These are phyloP conservation scores for Eudasyphora cyanicolor DNA, from an alignment of 2,888 invertebrate genomes.

Conservation along the genomic window DNA sequence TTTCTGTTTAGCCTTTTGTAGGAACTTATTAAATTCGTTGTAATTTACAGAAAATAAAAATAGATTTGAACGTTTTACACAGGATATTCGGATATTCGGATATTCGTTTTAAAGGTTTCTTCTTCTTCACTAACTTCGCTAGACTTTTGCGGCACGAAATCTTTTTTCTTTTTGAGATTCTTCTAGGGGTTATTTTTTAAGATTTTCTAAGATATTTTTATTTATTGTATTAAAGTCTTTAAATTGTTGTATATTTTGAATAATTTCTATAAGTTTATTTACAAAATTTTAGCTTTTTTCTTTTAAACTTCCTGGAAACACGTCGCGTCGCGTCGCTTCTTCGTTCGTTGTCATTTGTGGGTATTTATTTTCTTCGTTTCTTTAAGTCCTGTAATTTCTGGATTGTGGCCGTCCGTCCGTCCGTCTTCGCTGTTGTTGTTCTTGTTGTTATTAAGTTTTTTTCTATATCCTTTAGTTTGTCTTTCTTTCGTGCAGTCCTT, in stretches of 20 bases:
- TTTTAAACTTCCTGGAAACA: slow-evolving; percentile 24
- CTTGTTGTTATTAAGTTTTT: slow-evolving; percentile 44
- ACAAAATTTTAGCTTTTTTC: not conserved
- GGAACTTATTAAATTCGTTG: slow-evolving; percentile 31
- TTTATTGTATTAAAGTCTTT: not conserved
- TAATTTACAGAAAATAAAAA: not conserved
- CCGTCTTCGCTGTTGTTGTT: slow-evolving; percentile 30
- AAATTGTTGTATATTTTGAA: not conserved
- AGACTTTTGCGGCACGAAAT: not conserved
- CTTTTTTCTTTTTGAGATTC: not conserved
- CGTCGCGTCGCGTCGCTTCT: slow-evolving; percentile 26
- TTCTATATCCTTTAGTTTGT: slow-evolving; percentile 44
- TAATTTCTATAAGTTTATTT: slow-evolving; percentile 14
- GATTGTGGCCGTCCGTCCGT: slow-evolving; percentile 27
- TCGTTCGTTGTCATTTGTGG: slow-evolving; percentile 30
- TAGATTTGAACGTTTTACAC: not conserved
- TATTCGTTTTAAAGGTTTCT: too few relatives aligned
- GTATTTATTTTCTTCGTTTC: not conserved
- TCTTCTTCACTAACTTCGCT: not conserved
- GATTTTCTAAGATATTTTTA: slow-evolving; percentile 6
- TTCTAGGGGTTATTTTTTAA: not conserved
- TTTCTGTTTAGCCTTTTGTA: not conserved
- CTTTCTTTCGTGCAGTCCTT: slow-evolving; percentile 28
- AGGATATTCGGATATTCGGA: not conserved
- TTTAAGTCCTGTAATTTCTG: slow-evolving; percentile 44